Conservation (phyloP, 1,140 invertebrate species). For the Ruditapes philippinarum region DNA sequence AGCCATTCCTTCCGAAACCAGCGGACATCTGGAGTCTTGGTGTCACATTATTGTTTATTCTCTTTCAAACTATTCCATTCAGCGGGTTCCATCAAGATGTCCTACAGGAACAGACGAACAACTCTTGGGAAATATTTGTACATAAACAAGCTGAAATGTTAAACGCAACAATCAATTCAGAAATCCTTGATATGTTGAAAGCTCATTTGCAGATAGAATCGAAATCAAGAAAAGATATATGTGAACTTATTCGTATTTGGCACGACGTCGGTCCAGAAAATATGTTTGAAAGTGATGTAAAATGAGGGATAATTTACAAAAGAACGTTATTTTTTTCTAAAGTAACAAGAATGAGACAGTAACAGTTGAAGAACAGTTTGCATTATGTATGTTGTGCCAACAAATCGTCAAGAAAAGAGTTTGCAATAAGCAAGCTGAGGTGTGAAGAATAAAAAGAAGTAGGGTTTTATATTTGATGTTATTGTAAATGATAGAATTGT, state of each 20-base stretch:
- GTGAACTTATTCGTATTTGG: slow-evolving; percentile 17
- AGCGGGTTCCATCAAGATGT: slow-evolving; percentile 43
- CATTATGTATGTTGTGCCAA: too few species aligned
- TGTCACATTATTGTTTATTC: slow-evolving; percentile 66
- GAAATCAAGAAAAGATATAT: slow-evolving; percentile 7
- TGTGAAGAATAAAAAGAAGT: too few species aligned
- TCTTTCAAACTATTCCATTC: slow-evolving; percentile 50
- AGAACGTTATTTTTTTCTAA: too few species aligned
- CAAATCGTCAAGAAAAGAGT: too few species aligned
- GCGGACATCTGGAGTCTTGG: slow-evolving; percentile 78
- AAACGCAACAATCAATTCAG: background rate
- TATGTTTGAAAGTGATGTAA: background rate
- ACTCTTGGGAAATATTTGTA: slow-evolving; percentile 24
- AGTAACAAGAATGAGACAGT: too few species aligned
- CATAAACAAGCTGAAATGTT: background rate
- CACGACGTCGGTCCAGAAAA: slow-evolving; percentile 1
- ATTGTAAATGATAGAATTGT: too few species aligned
- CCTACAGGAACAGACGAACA: slow-evolving; percentile 26
- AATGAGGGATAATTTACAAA: too few species aligned
- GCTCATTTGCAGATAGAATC: background rate
- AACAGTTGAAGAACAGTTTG: too few species aligned
- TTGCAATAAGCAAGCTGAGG: too few species aligned
- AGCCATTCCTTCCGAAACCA: slow-evolving; percentile 68
- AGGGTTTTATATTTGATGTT: too few species aligned
- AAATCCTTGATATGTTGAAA: background rate